These are phyloP conservation scores for Ondatra zibethicus DNA, from an alignment of 2,113 vertebrate species.

Conservation along the genomic window DNA sequence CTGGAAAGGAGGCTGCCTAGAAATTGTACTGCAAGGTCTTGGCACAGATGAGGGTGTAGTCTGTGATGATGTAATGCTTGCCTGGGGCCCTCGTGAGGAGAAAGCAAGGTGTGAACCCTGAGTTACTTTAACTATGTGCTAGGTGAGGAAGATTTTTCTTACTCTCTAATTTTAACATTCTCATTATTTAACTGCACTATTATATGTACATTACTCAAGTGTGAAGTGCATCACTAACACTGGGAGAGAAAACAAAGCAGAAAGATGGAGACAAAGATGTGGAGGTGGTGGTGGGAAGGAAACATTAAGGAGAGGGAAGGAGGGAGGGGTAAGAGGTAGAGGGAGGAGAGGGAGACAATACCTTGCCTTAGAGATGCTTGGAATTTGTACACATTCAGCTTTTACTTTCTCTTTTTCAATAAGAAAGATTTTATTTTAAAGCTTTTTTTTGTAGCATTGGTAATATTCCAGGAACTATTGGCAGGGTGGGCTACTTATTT, in stretches of 20 bases:
- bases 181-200: background rate
- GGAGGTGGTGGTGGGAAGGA: background rate
- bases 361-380: background rate
- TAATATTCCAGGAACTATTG: background rate
- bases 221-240: background rate
- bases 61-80: background rate
- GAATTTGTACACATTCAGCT: background rate
- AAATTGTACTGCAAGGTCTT: background rate
- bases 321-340: background rate
- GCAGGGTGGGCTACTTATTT: background rate
- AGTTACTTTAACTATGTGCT: background rate
- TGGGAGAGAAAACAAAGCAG: background rate
- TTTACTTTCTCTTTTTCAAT: background rate
- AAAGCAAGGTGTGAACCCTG: background rate
- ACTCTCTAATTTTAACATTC: background rate
- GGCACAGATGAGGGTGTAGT: background rate
- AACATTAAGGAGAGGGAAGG: too few relatives aligned
- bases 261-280: background rate
- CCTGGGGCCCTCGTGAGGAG: background rate
- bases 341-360: background rate
- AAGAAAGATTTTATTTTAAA: background rate
- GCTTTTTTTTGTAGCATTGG: background rate
- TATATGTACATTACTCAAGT: background rate
- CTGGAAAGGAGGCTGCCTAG: background rate
- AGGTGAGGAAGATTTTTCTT: background rate